Evolutionary conservation across 1,140 invertebrate species (phyloP).

Genomic region (Zaprionus taronus): DNA sequence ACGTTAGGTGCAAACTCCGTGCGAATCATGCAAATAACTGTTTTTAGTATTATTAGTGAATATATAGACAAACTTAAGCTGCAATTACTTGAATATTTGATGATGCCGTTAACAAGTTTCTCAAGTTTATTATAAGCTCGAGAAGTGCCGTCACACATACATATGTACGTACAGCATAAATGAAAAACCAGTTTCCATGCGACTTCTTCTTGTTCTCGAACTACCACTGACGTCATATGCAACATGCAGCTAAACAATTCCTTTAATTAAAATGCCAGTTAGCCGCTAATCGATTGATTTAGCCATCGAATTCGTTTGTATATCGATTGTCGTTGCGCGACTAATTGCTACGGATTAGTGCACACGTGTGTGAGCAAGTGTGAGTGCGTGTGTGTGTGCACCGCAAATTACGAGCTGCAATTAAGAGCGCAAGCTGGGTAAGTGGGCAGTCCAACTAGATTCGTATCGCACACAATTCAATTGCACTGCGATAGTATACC

Average conservation of each 20-base stretch:
- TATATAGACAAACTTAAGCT: not conserved
- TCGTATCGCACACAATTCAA: not conserved
- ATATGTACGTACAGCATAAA: not conserved
- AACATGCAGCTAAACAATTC: slow-evolving; percentile 32
- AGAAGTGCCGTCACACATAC: not conserved
- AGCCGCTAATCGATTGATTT: slow-evolving; percentile 47
- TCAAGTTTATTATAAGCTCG: not conserved
- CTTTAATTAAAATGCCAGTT: slow-evolving; percentile 59
- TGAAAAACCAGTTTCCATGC: not conserved
- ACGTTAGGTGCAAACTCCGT: slow-evolving; percentile 14
- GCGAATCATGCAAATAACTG: not conserved
- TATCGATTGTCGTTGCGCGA: slow-evolving; percentile 1
- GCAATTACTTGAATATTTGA: not conserved
- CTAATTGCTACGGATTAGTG: slow-evolving; percentile 30
- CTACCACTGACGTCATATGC: slow-evolving; percentile 17
- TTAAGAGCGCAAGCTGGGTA: slow-evolving; percentile 17
- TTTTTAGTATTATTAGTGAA: not conserved
- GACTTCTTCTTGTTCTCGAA: not conserved
- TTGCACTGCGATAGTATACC: not conserved
- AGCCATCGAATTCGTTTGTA: not conserved
- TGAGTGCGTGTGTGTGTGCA: not conserved
- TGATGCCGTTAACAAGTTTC: slow-evolving; percentile 8
- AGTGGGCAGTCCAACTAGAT: not conserved
- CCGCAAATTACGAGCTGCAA: slow-evolving; percentile 28
- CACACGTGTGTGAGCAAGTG: not conserved